Percentiles rank a stretch among this genome's conserved stretches.
These are phyloP conservation scores for Amorpha juglandis DNA, from an alignment of 2,888 invertebrate species.

Conservation along the genomic window DNA sequence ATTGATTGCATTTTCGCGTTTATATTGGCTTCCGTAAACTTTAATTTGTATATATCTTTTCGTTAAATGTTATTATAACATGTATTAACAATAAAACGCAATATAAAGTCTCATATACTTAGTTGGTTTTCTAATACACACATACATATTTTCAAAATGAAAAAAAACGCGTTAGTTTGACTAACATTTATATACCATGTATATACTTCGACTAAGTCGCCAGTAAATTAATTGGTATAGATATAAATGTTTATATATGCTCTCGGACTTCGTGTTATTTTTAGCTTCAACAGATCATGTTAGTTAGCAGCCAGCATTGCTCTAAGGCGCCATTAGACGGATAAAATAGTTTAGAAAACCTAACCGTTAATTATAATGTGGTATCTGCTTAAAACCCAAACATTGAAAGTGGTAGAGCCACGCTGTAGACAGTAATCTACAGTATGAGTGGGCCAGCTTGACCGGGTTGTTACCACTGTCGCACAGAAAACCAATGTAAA, in stretches of 20 bases:
- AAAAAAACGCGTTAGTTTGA: conserved; percentile 20
- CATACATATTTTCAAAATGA: neutral
- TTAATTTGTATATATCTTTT: neutral
- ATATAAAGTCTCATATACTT: neutral
- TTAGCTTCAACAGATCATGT: neutral
- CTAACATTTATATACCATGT: conserved; percentile 21
- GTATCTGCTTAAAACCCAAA: too few species aligned
- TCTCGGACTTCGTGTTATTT: neutral
- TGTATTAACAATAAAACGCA: conserved; percentile 7
- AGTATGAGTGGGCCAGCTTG: too few species aligned
- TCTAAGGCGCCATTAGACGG: too few species aligned
- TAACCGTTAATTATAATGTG: too few species aligned
- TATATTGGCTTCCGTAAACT: neutral
- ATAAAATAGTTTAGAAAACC: too few species aligned
- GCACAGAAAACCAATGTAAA: too few species aligned
- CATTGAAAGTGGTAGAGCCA: too few species aligned
- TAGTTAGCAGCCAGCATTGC: too few species aligned
- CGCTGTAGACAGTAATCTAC: too few species aligned
- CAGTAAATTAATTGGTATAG: neutral
- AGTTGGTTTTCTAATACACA: neutral
- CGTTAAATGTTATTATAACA: too few species aligned
- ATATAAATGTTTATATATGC: neutral
- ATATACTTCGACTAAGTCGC: conserved; percentile 10
- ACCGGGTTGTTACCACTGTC: too few species aligned
- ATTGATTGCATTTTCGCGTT: neutral